phyloP scores from a whole-genome alignment of 64 coral and sea anemone species.

The Acropora yongei region DNA sequence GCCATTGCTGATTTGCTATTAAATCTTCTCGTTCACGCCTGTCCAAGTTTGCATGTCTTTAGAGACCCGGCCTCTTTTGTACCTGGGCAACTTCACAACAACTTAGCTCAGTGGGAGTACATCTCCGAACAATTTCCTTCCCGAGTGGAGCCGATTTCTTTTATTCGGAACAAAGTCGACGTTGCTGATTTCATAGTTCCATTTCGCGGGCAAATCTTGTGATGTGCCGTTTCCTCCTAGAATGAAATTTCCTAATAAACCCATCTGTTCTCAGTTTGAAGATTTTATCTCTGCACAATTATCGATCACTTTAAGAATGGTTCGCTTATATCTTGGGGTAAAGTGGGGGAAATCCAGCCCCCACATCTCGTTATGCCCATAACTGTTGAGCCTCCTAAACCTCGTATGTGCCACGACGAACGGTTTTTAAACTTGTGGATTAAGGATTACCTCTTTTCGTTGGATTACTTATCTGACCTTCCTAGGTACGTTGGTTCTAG shows the following conservation, averaged over 20 bases:
- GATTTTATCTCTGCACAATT: constrained; percentile 37
- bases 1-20: not conserved
- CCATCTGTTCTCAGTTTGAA: constrained; percentile 9
- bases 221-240: not conserved
- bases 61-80: constrained; percentile 26
- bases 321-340: constrained; percentile 32
- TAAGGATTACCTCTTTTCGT: constrained; percentile 41
- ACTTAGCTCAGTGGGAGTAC: constrained; percentile 19
- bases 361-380: constrained; percentile 37
- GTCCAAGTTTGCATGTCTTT: constrained; percentile 6
- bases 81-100: constrained; percentile 32
- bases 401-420: constrained; percentile 19
- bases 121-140: constrained; percentile 7
- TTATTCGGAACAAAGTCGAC: constrained; percentile 30
- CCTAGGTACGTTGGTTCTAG: constrained; percentile 4
- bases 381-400: constrained; percentile 20
- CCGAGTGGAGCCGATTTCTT: constrained; percentile 12
- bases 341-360: constrained; percentile 26
- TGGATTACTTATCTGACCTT: constrained; percentile 31
- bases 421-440: constrained; percentile 17
- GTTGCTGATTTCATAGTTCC: constrained; percentile 13
- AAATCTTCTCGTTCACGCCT: not conserved
- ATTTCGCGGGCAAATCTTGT: constrained; percentile 33
- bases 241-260: constrained; percentile 26
- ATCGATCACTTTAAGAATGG: constrained; percentile 32